These are phyloP conservation scores for Stomorhina lunata DNA, from an alignment of 2,888 invertebrate species.

Conservation along the genomic window DNA sequence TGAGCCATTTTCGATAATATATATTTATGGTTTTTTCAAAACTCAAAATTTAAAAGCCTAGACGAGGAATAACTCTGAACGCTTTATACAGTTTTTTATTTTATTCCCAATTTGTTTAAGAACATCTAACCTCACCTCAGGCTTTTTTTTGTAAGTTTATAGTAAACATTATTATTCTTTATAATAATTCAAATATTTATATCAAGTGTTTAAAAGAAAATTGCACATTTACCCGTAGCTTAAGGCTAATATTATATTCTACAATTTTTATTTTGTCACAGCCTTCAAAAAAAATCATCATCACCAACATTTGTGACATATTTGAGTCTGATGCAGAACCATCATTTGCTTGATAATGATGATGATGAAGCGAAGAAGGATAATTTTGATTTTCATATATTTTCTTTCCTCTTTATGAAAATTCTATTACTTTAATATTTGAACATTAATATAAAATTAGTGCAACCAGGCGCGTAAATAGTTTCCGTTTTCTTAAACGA, in stretches of 20 bases:
- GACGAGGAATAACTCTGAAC: neutral
- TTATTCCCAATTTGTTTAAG: too few species aligned
- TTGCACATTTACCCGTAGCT: slow-evolving; percentile 70
- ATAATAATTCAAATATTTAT: slow-evolving; percentile 19
- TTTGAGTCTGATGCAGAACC: slow-evolving; percentile 2
- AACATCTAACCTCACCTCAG: slow-evolving; percentile 23
- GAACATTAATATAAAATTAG: slow-evolving; percentile 63
- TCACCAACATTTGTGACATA: slow-evolving; percentile 53
- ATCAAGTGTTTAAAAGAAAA: slow-evolving; percentile 52
- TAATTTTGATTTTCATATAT: slow-evolving; percentile 18
- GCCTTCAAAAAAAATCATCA: slow-evolving; percentile 34
- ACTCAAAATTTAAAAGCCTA: too few species aligned
- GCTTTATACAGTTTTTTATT: too few species aligned
- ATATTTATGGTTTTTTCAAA: too few species aligned
- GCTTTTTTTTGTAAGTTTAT: slow-evolving; percentile 8
- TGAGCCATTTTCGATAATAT: too few species aligned
- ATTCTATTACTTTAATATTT: slow-evolving; percentile 53
- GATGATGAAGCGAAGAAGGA: neutral
- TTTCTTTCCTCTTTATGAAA: slow-evolving; percentile 31
- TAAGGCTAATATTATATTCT: slow-evolving; percentile 47
- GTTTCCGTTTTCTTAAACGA: slow-evolving; percentile 63
- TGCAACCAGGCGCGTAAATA: slow-evolving; percentile 66
- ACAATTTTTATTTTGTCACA: neutral
- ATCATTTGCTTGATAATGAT: neutral
- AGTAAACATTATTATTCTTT: too few species aligned